These are phyloP conservation scores for Channa striata DNA, from an alignment of 2,797 vertebrate genomes.

Conservation along the genomic window DNA sequence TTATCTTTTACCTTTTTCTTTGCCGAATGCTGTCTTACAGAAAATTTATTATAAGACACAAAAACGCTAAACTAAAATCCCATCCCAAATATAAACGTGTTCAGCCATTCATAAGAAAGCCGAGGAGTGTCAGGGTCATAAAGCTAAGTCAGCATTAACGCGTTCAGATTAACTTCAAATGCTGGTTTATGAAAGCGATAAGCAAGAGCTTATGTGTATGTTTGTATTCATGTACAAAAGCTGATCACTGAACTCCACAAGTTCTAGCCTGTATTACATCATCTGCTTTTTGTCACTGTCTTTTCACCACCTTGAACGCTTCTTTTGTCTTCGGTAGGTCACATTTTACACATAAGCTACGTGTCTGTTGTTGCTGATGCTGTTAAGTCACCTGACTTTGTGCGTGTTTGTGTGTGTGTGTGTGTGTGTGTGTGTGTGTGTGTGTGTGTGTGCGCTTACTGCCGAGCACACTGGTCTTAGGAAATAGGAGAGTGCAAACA, in stretches of 20 bases:
- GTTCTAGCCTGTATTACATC: not conserved
- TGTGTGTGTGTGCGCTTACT: not conserved
- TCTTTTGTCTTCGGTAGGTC: constrained; percentile 20
- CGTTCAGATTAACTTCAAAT: constrained; percentile 18
- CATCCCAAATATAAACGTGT: constrained; percentile 10
- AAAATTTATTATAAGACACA: constrained; percentile 21
- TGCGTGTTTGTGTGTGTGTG: not conserved
- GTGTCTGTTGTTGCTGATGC: constrained; percentile 15
- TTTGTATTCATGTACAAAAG: constrained; percentile 16
- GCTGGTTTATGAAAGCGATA: constrained; percentile 18
- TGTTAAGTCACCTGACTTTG: constrained; percentile 29
- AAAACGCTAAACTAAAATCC: constrained; percentile 28
- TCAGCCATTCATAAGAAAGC: constrained; percentile 19
- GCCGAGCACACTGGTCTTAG: not conserved
- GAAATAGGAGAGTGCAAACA: constrained; percentile 11
- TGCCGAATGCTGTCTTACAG: constrained; percentile 16
- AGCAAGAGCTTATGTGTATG: not conserved
- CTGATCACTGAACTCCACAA: constrained; percentile 5
- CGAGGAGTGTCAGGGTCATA: not conserved
- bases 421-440: not conserved
- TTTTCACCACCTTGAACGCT: constrained; percentile 4
- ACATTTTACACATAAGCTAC: constrained; percentile 13
- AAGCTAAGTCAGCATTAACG: constrained; percentile 15
- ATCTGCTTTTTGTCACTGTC: not conserved
- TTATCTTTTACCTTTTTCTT: constrained; percentile 4